Base-by-base conservation (phyloP, 1,140 invertebrate genomes). In the Gonioctena quinquepunctata region DNA sequence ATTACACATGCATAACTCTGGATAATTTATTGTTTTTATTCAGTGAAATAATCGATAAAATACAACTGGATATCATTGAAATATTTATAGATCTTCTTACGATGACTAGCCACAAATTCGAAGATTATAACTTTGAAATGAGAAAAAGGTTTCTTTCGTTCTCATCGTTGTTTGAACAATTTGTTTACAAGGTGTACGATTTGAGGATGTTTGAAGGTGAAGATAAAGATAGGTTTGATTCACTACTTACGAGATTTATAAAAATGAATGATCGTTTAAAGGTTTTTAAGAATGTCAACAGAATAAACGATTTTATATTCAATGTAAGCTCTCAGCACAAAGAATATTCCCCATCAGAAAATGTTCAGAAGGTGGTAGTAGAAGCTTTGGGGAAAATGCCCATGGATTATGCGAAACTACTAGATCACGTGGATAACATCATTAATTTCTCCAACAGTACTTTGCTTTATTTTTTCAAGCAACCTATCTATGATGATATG, bases 1-100 rank as follows among this genome's bases (percentile, higher is more conserved):
- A 68, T 1, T 28, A 19, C 11, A 73, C 61, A 2, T 54, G 64
- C 25, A 54, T 23, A 49, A 69, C 70, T 68, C 66, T 81, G 7
- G 66, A 81, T 23, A 66, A 74, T 72, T 68, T 79, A 6, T 28
- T 79, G 19, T 77, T 69, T 66, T 42, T 82, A 27, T 64, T 80
- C 21, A 68, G 61, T 28, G 28, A 71, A 64, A 49, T 60, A 11
- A 27, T 56, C 49, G 23, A 75, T 1, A 33, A 69, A 16, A 69
- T 79, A 59, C 76, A 80, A 67, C 19, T 81, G 3, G 42, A 64
- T 27, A 73, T 80, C 33, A 71, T 76, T 56, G 64, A 76, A 27
- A 64, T 80, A 11, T 81, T 77, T 74, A 54, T 75, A 22, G 57
- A 75, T 50, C 13, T 76, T 50, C 11, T 65, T n/a, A 65, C 69